phyloP scores from a whole-genome alignment of 2,113 vertebrate species.

The Anoplopoma fimbria region DNA sequence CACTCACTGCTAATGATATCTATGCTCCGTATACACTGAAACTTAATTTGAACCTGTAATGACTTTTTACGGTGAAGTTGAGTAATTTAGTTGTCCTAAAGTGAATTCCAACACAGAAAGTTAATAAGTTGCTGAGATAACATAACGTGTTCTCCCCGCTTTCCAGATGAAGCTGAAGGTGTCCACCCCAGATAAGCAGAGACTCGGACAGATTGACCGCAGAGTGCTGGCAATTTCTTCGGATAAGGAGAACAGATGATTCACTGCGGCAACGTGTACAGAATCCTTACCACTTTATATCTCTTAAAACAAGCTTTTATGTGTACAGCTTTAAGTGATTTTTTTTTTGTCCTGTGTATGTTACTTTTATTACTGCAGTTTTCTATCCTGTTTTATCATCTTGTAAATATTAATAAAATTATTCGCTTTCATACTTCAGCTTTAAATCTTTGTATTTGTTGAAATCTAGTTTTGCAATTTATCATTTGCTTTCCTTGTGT shows the following conservation, averaged over 20 bases:
- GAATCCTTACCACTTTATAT: not conserved
- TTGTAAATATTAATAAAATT: conserved; percentile 77
- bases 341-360: conserved; percentile 20
- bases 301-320: conserved; percentile 51
- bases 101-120: not conserved
- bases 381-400: not conserved
- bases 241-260: conserved; percentile 83
- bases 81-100: not conserved
- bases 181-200: conserved; percentile 79
- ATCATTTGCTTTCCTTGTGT: not conserved
- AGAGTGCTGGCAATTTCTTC: conserved; percentile 72
- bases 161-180: conserved; percentile 80
- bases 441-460: not conserved
- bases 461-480: not conserved
- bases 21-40: not conserved
- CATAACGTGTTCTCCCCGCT: not conserved
- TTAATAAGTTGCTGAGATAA: not conserved
- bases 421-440: conserved; percentile 3
- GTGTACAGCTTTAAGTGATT: conserved; percentile 53
- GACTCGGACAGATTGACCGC: conserved; percentile 72
- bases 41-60: not conserved
- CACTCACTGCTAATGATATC: not conserved
- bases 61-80: not conserved
- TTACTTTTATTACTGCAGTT: conserved; percentile 7
- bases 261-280: not conserved